Percentiles rank a stretch among this genome's conserved stretches.
phyloP scores from a whole-genome alignment of 2,888 invertebrate species.

The Malthinus flaveolus region DNA sequence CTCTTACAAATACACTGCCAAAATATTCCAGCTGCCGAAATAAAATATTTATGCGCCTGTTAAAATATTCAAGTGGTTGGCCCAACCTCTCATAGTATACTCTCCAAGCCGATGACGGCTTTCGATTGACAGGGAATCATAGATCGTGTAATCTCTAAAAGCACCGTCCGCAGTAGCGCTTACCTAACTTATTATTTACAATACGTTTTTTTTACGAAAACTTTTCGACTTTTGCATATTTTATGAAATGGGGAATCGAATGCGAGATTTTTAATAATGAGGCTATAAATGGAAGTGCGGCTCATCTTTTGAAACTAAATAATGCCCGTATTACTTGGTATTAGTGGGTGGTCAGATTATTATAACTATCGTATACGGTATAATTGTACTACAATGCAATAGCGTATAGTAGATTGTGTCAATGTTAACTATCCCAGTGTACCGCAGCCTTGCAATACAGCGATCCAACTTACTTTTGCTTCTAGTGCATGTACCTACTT shows the following conservation, averaged over 20 bases:
- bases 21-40: slow-evolving; percentile 43
- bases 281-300: not conserved
- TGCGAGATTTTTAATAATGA: not conserved
- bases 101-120: slow-evolving; percentile 22
- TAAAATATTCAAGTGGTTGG: slow-evolving; percentile 49
- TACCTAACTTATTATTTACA: slow-evolving; percentile 25
- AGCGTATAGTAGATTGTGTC: slow-evolving; percentile 47
- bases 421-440: slow-evolving; percentile 46
- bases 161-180: slow-evolving; percentile 21
- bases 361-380: slow-evolving; percentile 49
- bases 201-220: slow-evolving; percentile 28
- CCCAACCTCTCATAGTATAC: slow-evolving; percentile 38
- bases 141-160: slow-evolving; percentile 24
- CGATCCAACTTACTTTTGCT: slow-evolving; percentile 40
- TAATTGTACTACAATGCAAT: slow-evolving; percentile 47
- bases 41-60: slow-evolving; percentile 48
- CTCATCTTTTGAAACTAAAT: not conserved
- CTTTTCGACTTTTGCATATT: slow-evolving; percentile 25
- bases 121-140: slow-evolving; percentile 29
- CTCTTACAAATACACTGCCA: slow-evolving; percentile 35
- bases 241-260: slow-evolving; percentile 2
- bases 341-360: slow-evolving; percentile 29
- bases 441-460: slow-evolving; percentile 46
- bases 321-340: not conserved
- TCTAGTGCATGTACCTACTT: not conserved